These are phyloP conservation scores for Cyclargus thomasi DNA, from an alignment of 1,140 invertebrate genomes.

Conservation along the genomic window DNA sequence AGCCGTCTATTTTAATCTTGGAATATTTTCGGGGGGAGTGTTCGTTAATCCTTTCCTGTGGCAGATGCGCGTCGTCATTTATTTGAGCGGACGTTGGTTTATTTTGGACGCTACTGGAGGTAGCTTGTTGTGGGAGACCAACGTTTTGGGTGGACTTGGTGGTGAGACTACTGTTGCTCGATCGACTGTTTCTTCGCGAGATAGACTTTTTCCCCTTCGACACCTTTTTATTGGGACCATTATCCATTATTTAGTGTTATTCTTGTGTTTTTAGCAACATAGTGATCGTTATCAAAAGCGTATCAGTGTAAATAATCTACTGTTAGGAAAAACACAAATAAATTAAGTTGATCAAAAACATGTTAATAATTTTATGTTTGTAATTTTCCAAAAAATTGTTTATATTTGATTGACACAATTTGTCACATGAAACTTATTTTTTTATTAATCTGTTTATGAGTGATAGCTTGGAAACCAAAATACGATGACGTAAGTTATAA, in stretches of 20 bases:
- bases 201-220: conserved; percentile 67
- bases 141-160: conserved; percentile 34
- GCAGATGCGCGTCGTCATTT: conserved; percentile 47
- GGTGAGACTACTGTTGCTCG: conserved; percentile 51
- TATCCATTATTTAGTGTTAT: conserved; percentile 62
- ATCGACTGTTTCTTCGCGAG: conserved; percentile 54
- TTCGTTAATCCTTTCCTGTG: conserved; percentile 42
- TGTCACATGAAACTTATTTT: neutral
- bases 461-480: too few species aligned
- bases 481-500: too few species aligned
- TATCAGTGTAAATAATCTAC: neutral
- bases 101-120: conserved; percentile 57
- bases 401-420: neutral
- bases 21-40: conserved; percentile 31
- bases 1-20: conserved; percentile 36
- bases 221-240: conserved; percentile 69
- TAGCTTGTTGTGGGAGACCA: conserved; percentile 35
- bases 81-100: conserved; percentile 44
- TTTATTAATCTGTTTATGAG: neutral
- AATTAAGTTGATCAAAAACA: neutral
- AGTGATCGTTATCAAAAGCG: neutral
- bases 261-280: conserved; percentile 34
- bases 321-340: conserved; percentile 1
- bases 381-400: neutral
- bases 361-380: conserved; percentile 6